Percentiles rank a stretch among this genome's conserved stretches.
Conservation (phyloP, 2,888 invertebrate genomes). For the Amphimallon solstitiale region DNA sequence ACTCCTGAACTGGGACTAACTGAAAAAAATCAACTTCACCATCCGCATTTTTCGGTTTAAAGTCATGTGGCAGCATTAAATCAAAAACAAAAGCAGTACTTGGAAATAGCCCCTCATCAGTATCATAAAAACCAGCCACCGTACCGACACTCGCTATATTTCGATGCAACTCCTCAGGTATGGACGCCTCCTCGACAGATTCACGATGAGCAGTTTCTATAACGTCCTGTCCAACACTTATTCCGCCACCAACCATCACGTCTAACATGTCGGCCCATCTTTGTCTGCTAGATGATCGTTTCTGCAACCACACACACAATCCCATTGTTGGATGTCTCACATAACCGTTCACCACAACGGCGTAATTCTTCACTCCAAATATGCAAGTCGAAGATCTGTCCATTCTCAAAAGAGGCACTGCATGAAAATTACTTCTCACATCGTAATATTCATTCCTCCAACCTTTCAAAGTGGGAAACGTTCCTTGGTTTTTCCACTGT, state of each 20-base stretch:
- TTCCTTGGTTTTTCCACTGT: neutral
- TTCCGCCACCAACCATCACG: constrained; percentile 4
- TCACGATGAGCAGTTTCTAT: constrained; percentile 1
- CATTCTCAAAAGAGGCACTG: neutral
- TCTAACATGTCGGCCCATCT: constrained; percentile 6
- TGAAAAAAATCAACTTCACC: constrained; percentile 15
- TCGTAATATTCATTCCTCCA: constrained; percentile 22
- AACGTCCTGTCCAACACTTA: neutral
- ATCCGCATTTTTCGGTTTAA: neutral
- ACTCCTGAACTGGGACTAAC: neutral
- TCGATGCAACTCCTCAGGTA: neutral
- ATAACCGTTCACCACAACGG: constrained; percentile 12
- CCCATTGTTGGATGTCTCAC: constrained; percentile 2
- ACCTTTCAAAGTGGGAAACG: neutral
- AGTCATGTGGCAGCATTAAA: neutral
- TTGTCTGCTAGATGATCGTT: neutral
- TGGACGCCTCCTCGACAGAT: neutral
- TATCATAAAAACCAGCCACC: neutral
- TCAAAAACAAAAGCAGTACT: constrained; percentile 11
- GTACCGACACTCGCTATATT: constrained; percentile 4
- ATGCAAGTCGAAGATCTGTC: constrained; percentile 17
- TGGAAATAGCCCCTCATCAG: constrained; percentile 5
- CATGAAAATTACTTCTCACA: neutral
- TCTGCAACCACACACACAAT: constrained; percentile 25
- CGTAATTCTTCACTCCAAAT: constrained; percentile 17